phyloP scores from a whole-genome alignment of 2,113 vertebrate genomes.

The Gulo gulo region DNA sequence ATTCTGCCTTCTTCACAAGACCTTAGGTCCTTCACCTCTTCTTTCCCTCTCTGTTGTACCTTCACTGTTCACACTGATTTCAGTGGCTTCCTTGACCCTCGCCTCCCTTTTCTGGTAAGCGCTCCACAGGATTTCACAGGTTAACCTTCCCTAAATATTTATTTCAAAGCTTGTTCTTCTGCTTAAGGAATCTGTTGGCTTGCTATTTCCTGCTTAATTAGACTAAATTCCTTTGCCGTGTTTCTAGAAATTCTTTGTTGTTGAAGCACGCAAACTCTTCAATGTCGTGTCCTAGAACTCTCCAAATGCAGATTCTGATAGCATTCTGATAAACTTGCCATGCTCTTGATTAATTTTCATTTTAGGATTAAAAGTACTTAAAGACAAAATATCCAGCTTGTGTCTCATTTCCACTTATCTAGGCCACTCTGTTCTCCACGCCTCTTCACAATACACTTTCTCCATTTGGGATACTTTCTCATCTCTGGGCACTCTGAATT shows the following conservation, averaged over 20 bases:
- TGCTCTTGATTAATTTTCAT: not conserved
- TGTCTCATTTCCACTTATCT: not conserved
- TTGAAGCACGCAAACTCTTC: not conserved
- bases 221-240: not conserved
- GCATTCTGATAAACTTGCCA: not conserved
- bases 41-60: accelerated
- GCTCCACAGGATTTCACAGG: not conserved
- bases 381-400: not conserved
- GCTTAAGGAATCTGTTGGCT: not conserved
- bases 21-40: not conserved
- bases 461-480: not conserved
- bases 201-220: not conserved
- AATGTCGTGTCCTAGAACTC: not conserved
- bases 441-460: not conserved
- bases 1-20: not conserved
- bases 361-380: not conserved
- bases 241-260: not conserved
- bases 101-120: not conserved
- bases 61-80: not conserved
- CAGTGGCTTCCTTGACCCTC: not conserved
- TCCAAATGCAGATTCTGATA: not conserved
- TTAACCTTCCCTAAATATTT: not conserved
- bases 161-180: not conserved
- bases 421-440: not conserved
- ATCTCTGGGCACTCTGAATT: not conserved